Percentiles rank a stretch among this genome's conserved stretches.
These are phyloP conservation scores for Acipenser oxyrinchus DNA, from an alignment of 2,797 vertebrate genomes.

Conservation along the genomic window DNA sequence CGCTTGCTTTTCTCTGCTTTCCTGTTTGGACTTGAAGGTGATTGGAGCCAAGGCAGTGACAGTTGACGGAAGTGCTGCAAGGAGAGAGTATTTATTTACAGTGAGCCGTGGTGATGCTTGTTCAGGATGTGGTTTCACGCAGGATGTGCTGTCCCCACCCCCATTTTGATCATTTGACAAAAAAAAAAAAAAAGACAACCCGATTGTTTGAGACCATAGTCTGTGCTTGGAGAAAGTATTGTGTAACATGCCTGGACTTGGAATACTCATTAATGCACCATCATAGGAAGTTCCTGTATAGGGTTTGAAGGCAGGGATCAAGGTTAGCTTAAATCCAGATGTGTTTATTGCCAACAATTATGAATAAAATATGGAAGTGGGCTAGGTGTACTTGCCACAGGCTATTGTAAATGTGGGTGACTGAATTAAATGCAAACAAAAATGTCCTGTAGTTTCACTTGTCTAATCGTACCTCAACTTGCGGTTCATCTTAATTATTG, in stretches of 20 bases:
- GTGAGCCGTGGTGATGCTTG: constrained; percentile 86
- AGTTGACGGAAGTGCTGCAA: constrained; percentile 90
- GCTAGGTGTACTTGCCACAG: constrained; percentile 13
- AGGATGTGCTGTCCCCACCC: constrained; percentile 83
- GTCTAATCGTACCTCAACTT: background rate
- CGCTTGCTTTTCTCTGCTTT: constrained; percentile 84
- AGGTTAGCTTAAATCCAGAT: constrained; percentile 49
- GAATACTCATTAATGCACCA: constrained; percentile 42
- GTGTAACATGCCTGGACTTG: constrained; percentile 66
- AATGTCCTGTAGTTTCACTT: background rate
- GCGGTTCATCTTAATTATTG: background rate
- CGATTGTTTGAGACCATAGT: constrained; percentile 49
- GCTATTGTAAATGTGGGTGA: constrained; percentile 22
- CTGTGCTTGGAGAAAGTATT: constrained; percentile 49
- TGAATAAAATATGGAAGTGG: constrained; percentile 32
- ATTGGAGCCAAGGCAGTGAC: constrained; percentile 92
- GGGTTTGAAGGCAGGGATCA: constrained; percentile 42
- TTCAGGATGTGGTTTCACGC: constrained; percentile 98
- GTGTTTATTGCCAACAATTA: constrained; percentile 20
- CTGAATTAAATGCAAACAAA: constrained; percentile 22
- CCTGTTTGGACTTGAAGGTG: constrained; percentile 98
- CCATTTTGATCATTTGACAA: constrained; percentile 74
- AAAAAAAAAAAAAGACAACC: constrained; percentile 39
- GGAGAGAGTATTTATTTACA: constrained; percentile 99
- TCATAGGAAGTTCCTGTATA: constrained; percentile 52